A percentile compares a stretch with the other conserved stretches of the same genome.
Conservation (phyloP, 2,113 vertebrate species). For the Daphoenositta chrysoptera region DNA sequence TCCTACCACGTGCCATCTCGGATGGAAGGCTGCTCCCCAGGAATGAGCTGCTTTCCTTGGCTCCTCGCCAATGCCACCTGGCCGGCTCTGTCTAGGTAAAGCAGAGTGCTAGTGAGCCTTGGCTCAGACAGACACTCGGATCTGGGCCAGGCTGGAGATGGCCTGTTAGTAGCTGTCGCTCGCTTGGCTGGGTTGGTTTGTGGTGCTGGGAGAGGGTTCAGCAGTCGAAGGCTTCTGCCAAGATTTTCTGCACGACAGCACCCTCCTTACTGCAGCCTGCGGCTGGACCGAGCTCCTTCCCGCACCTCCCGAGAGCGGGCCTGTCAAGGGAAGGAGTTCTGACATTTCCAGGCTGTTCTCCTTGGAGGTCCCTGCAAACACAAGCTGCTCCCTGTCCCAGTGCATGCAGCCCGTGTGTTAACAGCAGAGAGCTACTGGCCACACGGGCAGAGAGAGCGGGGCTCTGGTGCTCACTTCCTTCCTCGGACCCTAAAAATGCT, state of each 20-base stretch:
- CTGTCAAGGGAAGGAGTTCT: background rate
- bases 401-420: background rate
- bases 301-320: background rate
- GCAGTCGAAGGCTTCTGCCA: background rate
- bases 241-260: conserved; percentile 22
- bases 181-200: background rate
- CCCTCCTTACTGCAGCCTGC: background rate
- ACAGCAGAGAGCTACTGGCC: background rate
- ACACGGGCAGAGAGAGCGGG: background rate
- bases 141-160: conserved; percentile 38
- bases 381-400: background rate
- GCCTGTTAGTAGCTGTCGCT: conserved; percentile 57
- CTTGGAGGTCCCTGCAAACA: background rate
- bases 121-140: background rate
- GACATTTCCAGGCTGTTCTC: conserved; percentile 15
- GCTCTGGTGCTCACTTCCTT: background rate
- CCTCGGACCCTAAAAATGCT: background rate
- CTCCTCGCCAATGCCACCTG: conserved; percentile 40
- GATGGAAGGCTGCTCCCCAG: background rate
- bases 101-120: background rate
- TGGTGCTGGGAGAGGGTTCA: conserved; percentile 8
- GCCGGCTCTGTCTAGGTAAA: background rate
- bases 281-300: background rate
- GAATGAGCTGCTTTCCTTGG: conserved; percentile 32
- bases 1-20: background rate